These are phyloP conservation scores for Lysiphlebus fabarum DNA, from an alignment of 1,140 invertebrate species.

Conservation along the genomic window DNA sequence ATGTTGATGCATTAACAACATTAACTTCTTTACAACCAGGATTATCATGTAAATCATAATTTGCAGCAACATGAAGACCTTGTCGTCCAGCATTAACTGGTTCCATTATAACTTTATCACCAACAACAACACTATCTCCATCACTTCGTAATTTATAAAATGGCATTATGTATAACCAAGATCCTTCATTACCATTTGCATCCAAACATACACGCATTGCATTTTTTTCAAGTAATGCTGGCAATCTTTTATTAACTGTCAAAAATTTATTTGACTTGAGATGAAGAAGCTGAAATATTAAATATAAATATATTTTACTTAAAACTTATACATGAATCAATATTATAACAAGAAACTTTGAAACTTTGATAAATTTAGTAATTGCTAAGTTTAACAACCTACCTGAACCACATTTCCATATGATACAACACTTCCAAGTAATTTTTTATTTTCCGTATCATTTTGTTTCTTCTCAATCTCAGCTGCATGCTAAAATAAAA, in stretches of 20 bases:
- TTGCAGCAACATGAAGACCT: conserved; percentile 89
- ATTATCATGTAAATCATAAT: conserved; percentile 90
- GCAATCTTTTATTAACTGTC: conserved; percentile 95
- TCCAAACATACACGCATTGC: conserved; percentile 98
- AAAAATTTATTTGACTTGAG: conserved; percentile 99
- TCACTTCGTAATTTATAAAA: conserved; percentile 95
- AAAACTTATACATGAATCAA: no score
- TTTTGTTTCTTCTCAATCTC: conserved; percentile 98
- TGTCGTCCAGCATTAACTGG: conserved; percentile 95
- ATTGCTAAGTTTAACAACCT: conserved; percentile 11
- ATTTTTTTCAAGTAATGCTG: conserved; percentile 95
- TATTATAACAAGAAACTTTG: neutral
- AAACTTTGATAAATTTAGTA: neutral
- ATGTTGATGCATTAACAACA: conserved; percentile 88
- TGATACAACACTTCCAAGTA: conserved; percentile 86
- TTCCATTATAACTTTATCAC: conserved; percentile 96
- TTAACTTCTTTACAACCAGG: conserved; percentile 97
- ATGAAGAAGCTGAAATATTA: conserved; percentile 75
- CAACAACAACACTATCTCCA: conserved; percentile 97
- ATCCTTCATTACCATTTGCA: conserved; percentile 96
- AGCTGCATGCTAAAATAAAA: conserved; percentile 74
- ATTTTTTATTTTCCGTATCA: conserved; percentile 92
- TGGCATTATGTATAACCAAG: conserved; percentile 97
- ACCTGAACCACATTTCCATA: conserved; percentile 96
- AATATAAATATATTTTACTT: no score